Evolutionary conservation across 2,113 vertebrate species (phyloP).

Genomic region (Suricata suricatta): DNA sequence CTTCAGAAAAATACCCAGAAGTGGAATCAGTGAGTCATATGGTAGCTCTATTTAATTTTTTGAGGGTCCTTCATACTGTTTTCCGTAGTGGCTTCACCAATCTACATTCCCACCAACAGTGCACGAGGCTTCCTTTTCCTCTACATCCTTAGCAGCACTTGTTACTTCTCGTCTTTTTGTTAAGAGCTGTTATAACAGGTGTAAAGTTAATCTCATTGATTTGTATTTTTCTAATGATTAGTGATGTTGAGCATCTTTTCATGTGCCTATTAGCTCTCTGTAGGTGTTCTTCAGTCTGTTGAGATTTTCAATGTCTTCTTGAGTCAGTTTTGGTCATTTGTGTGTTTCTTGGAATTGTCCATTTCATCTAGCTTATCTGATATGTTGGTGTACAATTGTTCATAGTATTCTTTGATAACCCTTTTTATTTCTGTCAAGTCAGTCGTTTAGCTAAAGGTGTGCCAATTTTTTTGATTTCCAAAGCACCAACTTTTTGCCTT

Average conservation of each 20-base stretch:
- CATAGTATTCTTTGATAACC: no score
- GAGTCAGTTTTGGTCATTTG: no score
- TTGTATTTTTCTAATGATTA: neutral
- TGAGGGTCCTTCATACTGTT: neutral
- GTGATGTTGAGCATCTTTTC: neutral
- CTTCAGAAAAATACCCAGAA: neutral
- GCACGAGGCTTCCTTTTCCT: neutral
- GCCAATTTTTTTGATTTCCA: no score
- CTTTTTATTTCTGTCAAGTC: neutral
- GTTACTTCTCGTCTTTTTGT: neutral
- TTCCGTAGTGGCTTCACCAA: neutral
- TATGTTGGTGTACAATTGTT: no score
- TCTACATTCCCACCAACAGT: neutral
- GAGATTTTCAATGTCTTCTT: no score
- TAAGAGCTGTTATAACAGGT: neutral
- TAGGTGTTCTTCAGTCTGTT: neutral
- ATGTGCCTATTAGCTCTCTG: neutral
- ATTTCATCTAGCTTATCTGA: no score
- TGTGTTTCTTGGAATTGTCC: no score
- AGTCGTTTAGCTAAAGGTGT: no score
- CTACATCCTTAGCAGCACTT: neutral
- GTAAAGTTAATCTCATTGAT: neutral
- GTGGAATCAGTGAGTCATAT: neutral
- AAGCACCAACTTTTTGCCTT: no score
- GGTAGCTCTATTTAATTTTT: neutral